Evolutionary conservation across 2,797 vertebrate species (phyloP).

Genomic region (Spizella passerina): DNA sequence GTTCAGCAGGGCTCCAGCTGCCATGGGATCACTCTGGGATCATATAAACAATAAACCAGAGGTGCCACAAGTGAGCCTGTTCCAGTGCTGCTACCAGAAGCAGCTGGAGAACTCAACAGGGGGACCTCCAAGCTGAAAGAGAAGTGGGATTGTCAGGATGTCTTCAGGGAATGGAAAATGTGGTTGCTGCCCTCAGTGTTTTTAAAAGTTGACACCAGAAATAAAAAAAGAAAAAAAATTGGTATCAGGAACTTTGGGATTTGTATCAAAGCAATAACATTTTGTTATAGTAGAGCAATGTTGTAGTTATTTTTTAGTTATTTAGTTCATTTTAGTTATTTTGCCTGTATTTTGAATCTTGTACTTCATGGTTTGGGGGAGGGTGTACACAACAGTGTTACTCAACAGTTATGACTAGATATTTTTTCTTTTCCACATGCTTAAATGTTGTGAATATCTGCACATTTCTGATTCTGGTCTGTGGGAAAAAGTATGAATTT

Average conservation of each 20-base stretch:
- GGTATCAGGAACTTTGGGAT: neutral
- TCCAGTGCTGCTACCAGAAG: neutral
- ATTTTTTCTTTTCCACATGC: neutral
- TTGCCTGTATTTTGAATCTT: neutral
- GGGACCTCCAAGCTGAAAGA: neutral
- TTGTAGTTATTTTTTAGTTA: neutral
- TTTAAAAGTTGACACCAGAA: neutral
- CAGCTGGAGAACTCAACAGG: neutral
- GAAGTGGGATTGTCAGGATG: neutral
- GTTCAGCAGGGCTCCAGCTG: neutral
- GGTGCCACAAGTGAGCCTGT: neutral
- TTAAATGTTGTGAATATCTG: neutral
- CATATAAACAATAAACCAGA: neutral
- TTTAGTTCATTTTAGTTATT: neutral
- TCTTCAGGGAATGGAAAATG: neutral
- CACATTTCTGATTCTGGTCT: neutral
- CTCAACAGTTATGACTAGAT: neutral
- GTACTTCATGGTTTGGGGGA: neutral
- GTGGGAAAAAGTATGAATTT: neutral
- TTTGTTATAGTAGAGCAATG: neutral
- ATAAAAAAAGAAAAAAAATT: fast-evolving
- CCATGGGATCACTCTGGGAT: neutral
- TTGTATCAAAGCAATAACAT: neutral
- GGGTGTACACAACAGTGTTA: fast-evolving
- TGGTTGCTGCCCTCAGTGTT: fast-evolving